phyloP scores from a whole-genome alignment of 2,888 invertebrate species.

The Sisyra terminalis region DNA sequence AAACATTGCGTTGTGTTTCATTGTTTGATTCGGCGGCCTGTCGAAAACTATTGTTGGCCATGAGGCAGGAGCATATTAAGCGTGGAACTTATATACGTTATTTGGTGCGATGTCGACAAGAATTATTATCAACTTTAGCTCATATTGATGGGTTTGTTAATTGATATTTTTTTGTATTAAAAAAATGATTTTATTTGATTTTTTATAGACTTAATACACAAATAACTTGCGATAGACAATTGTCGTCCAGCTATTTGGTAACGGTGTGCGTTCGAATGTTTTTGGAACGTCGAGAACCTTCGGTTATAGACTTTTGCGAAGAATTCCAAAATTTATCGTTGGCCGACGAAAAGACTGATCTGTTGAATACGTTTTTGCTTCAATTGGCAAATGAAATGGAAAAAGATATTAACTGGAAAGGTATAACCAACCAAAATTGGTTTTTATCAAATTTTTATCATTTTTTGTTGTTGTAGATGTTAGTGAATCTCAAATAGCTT shows the following conservation, averaged over 20 bases:
- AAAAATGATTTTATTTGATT: slow-evolving; percentile 10
- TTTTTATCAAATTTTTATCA: no score
- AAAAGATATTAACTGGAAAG: slow-evolving; percentile 55
- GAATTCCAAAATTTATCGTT: slow-evolving; percentile 66
- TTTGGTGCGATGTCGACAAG: slow-evolving; percentile 63
- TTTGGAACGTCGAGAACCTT: slow-evolving; percentile 57
- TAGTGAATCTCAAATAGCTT: slow-evolving; percentile 49
- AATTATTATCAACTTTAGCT: slow-evolving; percentile 55
- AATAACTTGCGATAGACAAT: slow-evolving; percentile 49
- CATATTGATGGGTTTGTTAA: slow-evolving; percentile 49
- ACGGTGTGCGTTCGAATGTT: slow-evolving; percentile 64
- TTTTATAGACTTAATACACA: slow-evolving; percentile 34
- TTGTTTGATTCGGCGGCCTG: slow-evolving; percentile 55
- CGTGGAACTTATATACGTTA: slow-evolving; percentile 71
- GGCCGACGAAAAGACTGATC: slow-evolving; percentile 83
- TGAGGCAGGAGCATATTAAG: slow-evolving; percentile 59
- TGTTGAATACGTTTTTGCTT: slow-evolving; percentile 67
- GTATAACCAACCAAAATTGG: slow-evolving; percentile 25
- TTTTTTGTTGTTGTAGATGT: no score
- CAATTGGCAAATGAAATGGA: slow-evolving; percentile 51
- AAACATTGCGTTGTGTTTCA: slow-evolving; percentile 63
- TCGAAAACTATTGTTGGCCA: slow-evolving; percentile 51
- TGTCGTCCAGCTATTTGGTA: slow-evolving; percentile 56
- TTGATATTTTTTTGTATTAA: no score
- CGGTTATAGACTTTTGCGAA: slow-evolving; percentile 55